These are phyloP conservation scores for Pelosia muscerda DNA, from an alignment of 2,888 invertebrate species.

Conservation along the genomic window DNA sequence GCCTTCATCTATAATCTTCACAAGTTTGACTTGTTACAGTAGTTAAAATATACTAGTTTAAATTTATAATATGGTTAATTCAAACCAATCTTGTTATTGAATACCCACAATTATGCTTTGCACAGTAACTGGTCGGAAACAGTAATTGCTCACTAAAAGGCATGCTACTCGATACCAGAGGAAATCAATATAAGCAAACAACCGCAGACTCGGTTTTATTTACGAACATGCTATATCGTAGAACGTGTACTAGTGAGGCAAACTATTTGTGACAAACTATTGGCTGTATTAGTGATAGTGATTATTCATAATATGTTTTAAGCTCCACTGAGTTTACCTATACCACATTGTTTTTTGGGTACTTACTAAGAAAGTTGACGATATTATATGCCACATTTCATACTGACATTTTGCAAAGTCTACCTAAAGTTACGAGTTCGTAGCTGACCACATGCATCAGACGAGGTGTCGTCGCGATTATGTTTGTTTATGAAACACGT, in stretches of 20 bases:
- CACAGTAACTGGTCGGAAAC: conserved; percentile 19
- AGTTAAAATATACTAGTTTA: not conserved
- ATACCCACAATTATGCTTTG: conserved; percentile 3
- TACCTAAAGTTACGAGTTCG: too few relatives aligned
- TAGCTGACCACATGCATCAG: too few relatives aligned
- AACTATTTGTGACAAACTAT: conserved; percentile 5
- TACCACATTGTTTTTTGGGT: not conserved
- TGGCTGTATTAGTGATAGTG: not conserved
- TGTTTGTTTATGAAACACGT: too few relatives aligned
- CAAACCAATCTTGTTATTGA: not conserved
- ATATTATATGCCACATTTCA: not conserved
- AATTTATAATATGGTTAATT: not conserved
- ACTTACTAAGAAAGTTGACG: not conserved
- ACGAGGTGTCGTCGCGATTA: too few relatives aligned
- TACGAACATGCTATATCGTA: conserved; percentile 16
- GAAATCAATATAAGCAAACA: conserved; percentile 25
- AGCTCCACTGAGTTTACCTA: not conserved
- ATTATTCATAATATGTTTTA: not conserved
- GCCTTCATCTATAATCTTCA: not conserved
- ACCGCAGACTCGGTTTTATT: conserved; percentile 17
- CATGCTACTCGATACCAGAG: conserved; percentile 6
- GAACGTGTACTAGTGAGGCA: not conserved
- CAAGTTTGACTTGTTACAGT: not conserved
- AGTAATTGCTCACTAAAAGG: conserved; percentile 19
- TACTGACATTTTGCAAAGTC: not conserved